Conservation (phyloP, 2,888 invertebrate genomes). For the Dicranocentrus wangi region DNA sequence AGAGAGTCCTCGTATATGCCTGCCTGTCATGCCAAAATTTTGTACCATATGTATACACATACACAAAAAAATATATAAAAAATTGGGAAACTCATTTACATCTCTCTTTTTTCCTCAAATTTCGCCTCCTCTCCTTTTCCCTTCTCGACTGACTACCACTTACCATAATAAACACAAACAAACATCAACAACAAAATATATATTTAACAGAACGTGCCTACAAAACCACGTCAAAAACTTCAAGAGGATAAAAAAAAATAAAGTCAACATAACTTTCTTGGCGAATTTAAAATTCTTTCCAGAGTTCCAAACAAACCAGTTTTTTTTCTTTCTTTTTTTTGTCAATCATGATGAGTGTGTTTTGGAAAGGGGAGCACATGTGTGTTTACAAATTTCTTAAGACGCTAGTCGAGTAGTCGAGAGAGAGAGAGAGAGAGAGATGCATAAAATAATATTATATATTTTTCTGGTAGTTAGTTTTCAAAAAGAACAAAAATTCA, state of each 20-base stretch:
- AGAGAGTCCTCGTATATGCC: too few relatives aligned
- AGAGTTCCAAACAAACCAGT: neutral
- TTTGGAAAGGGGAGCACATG: conserved; percentile 1
- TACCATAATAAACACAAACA: neutral
- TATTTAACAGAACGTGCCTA: too few relatives aligned
- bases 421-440: neutral
- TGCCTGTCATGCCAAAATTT: too few relatives aligned
- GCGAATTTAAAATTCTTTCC: neutral
- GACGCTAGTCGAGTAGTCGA: too few relatives aligned
- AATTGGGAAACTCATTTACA: conserved; percentile 26
- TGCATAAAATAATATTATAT: conserved; percentile 5
- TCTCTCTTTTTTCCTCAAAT: conserved; percentile 23
- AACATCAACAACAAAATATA: too few relatives aligned
- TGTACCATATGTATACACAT: too few relatives aligned
- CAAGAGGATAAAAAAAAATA: conserved; percentile 20
- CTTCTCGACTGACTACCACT: neutral
- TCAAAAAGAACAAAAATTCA: too few relatives aligned
- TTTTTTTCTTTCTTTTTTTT: conserved; percentile 2
- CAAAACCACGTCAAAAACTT: too few relatives aligned
- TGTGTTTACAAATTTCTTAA: conserved; percentile 16
- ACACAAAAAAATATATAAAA: conserved; percentile 22
- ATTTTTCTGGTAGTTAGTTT: conserved; percentile 10
- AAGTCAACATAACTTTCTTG: conserved; percentile 9
- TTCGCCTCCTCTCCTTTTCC: neutral
- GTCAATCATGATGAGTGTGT: conserved; percentile 3